Percentiles rank a stretch among this genome's conserved stretches.
These are phyloP conservation scores for Drosophila fulvimacula DNA, from an alignment of 2,888 invertebrate species.

Conservation along the genomic window DNA sequence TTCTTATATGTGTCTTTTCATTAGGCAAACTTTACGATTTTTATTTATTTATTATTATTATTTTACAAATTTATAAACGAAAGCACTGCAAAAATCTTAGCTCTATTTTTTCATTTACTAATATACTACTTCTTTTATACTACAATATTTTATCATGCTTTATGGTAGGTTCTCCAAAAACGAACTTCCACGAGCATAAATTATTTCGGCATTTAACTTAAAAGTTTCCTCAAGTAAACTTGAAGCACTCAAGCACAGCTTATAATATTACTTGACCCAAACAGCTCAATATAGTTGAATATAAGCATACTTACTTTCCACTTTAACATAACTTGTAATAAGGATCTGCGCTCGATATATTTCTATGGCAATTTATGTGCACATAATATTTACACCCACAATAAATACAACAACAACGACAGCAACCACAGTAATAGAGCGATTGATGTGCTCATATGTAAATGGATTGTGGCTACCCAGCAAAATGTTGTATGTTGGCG, in stretches of 20 bases:
- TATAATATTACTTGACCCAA: neutral
- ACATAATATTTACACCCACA: conserved; percentile 14
- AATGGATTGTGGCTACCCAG: conserved; percentile 43
- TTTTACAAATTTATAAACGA: no score
- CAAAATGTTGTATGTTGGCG: conserved; percentile 39
- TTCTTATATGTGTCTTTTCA: no score
- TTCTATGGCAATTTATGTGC: conserved; percentile 11
- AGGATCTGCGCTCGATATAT: neutral
- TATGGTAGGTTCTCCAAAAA: neutral
- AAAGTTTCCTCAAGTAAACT: neutral
- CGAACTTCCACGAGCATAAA: neutral
- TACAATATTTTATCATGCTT: neutral
- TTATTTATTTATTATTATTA: no score
- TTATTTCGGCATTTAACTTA: neutral
- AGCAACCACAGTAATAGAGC: conserved; percentile 8
- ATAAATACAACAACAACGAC: conserved; percentile 8
- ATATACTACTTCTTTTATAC: no score
- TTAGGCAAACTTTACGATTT: no score
- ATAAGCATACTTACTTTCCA: neutral
- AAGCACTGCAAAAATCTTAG: no score
- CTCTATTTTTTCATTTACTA: no score
- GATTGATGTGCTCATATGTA: conserved; percentile 26
- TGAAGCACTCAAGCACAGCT: neutral
- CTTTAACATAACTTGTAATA: neutral
- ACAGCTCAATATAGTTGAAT: neutral